Conservation (phyloP, 1,140 invertebrate genomes). For the Xylocopa sonorina region DNA sequence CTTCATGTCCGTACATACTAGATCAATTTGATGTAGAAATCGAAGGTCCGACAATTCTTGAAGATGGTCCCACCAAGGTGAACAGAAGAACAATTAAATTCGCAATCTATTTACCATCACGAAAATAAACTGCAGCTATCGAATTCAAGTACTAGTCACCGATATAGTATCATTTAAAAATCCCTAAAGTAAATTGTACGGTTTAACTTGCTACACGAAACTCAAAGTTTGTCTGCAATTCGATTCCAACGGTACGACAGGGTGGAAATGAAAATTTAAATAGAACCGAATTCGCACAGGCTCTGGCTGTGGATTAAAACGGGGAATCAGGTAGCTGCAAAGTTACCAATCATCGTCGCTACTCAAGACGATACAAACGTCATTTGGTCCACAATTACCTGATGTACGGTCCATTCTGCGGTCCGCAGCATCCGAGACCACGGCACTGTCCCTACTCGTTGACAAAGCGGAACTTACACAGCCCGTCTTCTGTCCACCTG, state of each 20-base stretch:
- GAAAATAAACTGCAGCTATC: no score
- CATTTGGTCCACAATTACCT: constrained; percentile 41
- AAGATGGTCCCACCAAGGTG: no score
- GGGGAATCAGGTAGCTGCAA: constrained; percentile 14
- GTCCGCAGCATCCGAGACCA: constrained; percentile 41
- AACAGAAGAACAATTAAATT: no score
- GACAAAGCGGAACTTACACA: constrained; percentile 50
- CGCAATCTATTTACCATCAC: no score
- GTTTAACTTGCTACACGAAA: not conserved
- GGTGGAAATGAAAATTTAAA: constrained; percentile 24
- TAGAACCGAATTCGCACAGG: not conserved
- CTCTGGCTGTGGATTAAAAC: not conserved
- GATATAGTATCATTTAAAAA: no score
- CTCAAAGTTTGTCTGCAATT: constrained; percentile 2
- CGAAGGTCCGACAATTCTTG: no score
- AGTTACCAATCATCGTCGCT: constrained; percentile 28
- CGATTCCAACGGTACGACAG: not conserved
- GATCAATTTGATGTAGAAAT: no score
- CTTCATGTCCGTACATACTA: no score
- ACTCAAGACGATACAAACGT: constrained; percentile 43
- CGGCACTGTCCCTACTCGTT: constrained; percentile 25
- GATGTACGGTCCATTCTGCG: constrained; percentile 40
- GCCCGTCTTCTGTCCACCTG: constrained; percentile 28
- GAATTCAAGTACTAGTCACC: no score
- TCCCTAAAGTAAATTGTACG: not conserved